Evolutionary conservation across 2,113 vertebrate species (phyloP).

Genomic region (Alouatta palliata): DNA sequence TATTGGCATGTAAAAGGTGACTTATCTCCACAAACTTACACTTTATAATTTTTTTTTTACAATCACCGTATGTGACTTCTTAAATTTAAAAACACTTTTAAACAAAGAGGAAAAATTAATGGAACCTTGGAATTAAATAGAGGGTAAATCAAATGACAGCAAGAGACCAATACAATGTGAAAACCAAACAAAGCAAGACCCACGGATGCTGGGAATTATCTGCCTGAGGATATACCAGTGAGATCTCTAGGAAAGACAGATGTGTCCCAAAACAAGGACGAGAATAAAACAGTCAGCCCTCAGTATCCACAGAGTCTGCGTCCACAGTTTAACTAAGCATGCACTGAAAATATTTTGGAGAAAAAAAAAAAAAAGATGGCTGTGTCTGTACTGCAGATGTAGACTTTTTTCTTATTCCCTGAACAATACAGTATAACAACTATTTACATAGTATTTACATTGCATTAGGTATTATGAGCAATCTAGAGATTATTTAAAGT

Average conservation of each 20-base stretch:
- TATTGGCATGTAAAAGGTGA: neutral
- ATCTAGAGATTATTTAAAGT: neutral
- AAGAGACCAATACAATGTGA: neutral
- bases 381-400: neutral
- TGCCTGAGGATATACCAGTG: neutral
- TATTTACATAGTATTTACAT: neutral
- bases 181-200: neutral
- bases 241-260: neutral
- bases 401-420: neutral
- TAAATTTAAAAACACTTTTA: conserved; percentile 12
- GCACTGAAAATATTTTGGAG: neutral
- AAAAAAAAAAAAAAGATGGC: neutral
- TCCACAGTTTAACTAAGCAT: neutral
- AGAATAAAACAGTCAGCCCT: neutral
- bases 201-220: neutral
- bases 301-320: neutral
- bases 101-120: neutral
- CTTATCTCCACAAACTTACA: neutral
- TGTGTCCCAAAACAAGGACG: neutral
- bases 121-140: neutral
- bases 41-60: neutral
- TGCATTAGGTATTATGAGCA: neutral
- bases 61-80: neutral
- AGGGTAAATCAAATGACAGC: neutral
- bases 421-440: neutral